phyloP scores from a whole-genome alignment of 1,140 invertebrate species.

The Gerris buenoi region DNA sequence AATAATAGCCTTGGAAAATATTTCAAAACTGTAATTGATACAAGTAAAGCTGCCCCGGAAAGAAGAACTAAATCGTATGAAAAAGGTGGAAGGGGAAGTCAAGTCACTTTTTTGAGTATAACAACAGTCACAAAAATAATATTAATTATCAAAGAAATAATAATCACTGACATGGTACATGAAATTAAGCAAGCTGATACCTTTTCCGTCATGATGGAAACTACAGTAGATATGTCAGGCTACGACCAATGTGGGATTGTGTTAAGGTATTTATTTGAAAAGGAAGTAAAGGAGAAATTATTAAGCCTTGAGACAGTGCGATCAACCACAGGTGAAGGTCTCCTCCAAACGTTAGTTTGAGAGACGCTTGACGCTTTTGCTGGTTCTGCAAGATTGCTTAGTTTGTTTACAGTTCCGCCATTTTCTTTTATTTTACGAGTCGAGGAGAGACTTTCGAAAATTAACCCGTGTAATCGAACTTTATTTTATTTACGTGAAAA shows the following conservation, averaged over 20 bases:
- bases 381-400: too few species aligned
- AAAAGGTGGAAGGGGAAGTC: not conserved
- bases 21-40: not conserved
- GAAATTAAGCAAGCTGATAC: not conserved
- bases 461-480: too few species aligned
- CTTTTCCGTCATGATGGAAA: not conserved
- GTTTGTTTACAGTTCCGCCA: too few species aligned
- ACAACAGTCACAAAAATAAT: too few species aligned
- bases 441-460: too few species aligned
- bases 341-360: not conserved
- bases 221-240: not conserved
- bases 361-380: too few species aligned
- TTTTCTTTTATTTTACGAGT: too few species aligned
- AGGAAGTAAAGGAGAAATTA: not conserved
- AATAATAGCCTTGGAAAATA: not conserved
- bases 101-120: too few species aligned
- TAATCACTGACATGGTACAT: not conserved
- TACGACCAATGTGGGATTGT: constrained; percentile 8
- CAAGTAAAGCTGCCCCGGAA: not conserved
- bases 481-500: too few species aligned
- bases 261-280: not conserved
- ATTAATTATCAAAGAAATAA: too few species aligned
- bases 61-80: not conserved
- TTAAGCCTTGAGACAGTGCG: not conserved
- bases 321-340: not conserved